A percentile compares a stretch with the other conserved stretches of the same genome.
Evolutionary conservation across 2,113 vertebrate species (phyloP).

Genomic region (Dromas ardeola): DNA sequence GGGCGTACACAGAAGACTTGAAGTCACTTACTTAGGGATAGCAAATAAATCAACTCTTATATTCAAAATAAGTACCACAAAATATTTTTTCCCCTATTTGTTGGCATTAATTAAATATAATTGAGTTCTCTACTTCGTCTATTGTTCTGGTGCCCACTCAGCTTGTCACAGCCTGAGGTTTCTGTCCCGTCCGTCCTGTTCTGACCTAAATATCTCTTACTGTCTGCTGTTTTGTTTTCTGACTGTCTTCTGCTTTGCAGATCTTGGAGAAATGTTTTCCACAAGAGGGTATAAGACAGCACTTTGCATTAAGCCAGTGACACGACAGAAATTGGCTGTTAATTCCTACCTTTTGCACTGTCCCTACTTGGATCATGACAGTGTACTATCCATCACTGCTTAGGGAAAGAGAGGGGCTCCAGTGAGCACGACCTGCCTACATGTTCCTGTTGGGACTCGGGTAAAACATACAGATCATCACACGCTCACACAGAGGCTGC

Average conservation of each 20-base stretch:
- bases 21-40: not conserved
- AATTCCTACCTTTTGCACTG: not conserved
- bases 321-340: not conserved
- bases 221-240: not conserved
- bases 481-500: fast-evolving
- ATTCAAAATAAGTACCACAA: not conserved
- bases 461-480: not conserved
- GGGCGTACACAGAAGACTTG: not conserved
- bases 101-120: not conserved
- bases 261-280: not conserved
- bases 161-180: not conserved
- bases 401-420: not conserved
- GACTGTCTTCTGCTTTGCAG: not conserved
- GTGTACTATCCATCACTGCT: not conserved
- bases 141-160: not conserved
- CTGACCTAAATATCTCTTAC: not conserved
- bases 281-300: not conserved
- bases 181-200: not conserved
- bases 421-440: not conserved
- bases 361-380: not conserved
- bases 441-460: not conserved
- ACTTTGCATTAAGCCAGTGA: not conserved
- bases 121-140: not conserved
- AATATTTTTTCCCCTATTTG: not conserved
- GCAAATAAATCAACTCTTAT: not conserved